A percentile compares a stretch with the other conserved stretches of the same genome.
phyloP scores from a whole-genome alignment of 2,113 vertebrate species.

The Mohoua ochrocephala region DNA sequence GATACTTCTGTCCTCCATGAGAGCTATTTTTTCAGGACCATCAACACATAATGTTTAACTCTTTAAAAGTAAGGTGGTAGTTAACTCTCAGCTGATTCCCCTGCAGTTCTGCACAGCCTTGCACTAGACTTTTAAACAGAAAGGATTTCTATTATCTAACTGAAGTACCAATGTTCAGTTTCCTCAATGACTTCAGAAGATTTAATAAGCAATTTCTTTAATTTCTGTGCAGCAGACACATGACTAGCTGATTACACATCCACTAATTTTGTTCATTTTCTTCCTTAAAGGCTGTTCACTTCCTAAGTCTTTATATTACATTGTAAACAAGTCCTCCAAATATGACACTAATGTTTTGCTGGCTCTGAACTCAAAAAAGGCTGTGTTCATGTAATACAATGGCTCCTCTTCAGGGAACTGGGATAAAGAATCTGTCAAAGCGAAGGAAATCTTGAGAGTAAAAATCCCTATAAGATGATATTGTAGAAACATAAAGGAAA shows the following conservation, averaged over 20 bases:
- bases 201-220: neutral
- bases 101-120: neutral
- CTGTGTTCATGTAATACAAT: accelerated
- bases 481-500: neutral
- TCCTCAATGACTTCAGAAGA: neutral
- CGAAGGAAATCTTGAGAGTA: neutral
- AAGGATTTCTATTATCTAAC: neutral
- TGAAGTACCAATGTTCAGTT: neutral
- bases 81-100: neutral
- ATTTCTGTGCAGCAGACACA: neutral
- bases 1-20: neutral
- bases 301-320: neutral
- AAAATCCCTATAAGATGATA: neutral
- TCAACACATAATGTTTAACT: neutral
- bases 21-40: neutral
- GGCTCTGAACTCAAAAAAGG: neutral
- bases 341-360: neutral
- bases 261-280: neutral
- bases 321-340: neutral
- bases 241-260: neutral
- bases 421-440: neutral
- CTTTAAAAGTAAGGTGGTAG: neutral
- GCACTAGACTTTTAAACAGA: neutral
- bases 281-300: neutral
- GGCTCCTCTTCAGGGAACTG: neutral